Base-by-base conservation (phyloP, 2,113 vertebrate species). In the Heterotis niloticus region DNA sequence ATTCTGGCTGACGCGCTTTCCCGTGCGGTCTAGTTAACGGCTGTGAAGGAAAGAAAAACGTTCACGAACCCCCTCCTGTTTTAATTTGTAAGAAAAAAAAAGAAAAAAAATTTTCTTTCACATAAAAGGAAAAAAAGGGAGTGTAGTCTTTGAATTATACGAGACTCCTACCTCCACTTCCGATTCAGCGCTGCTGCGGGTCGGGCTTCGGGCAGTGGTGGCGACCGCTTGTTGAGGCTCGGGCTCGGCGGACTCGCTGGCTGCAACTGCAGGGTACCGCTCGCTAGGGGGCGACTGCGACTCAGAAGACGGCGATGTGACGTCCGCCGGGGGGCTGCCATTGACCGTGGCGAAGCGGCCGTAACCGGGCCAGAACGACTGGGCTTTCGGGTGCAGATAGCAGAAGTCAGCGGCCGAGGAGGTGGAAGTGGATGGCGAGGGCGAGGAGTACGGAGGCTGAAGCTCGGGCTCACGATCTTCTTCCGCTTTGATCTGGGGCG, bases 131-230 rank as follows among this genome's bases (percentile, higher is more conserved):
- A n/a, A n/a, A n/a, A n/a, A n/a, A n/a, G n/a, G n/a, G n/a, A n/a
- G n/a, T n/a, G n/a, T n/a, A n/a, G n/a, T n/a, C n/a, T n/a, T n/a
- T n/a, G n/a, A n/a, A n/a, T n/a, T n/a, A n/a, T n/a, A n/a, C n/a
- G n/a, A n/a, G n/a, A n/a, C 1, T 76, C 88, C 86, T 81, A 90
- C 89, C 88, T 91, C 89, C 51, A 90, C 87, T 1, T 88, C 89
- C 54, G 84, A 87, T 82, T 91, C 87, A 64, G 87, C 86, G 0
- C 81, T 86, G 1, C 83, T 83, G 34, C 82, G 85, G 78, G 88
- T 84, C 3, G 76, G 82, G 54, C 66, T 51, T 54, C 69, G 62
- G 29, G 54, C 29, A 4, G 65, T 72, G n/a, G 44, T 83, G 82
- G 69, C 79, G 86, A 5, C 84, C 23, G 16, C 28, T 11, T 17